Evolutionary conservation across 2,888 invertebrate species (phyloP).

Genomic region (Spodoptera picta): DNA sequence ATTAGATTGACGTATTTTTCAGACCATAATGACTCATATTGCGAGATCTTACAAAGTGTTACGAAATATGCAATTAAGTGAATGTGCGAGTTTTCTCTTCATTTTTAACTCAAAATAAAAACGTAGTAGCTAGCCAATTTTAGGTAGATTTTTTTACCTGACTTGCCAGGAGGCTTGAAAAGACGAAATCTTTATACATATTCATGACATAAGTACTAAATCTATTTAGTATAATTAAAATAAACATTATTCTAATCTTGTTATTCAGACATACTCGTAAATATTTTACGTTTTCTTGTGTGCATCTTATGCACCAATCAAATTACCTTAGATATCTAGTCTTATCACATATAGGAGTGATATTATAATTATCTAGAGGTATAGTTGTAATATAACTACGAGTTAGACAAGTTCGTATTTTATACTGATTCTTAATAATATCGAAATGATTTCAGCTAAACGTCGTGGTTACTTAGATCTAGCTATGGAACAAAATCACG

Average conservation of each 20-base stretch:
- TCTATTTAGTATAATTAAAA: no score
- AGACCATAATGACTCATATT: not conserved
- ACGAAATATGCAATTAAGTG: not conserved
- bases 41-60: not conserved
- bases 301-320: slow-evolving; percentile 9
- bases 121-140: no score
- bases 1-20: not conserved
- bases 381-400: not conserved
- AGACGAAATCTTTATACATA: no score
- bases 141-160: no score
- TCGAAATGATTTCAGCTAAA: slow-evolving; percentile 63
- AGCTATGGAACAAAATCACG: slow-evolving; percentile 66
- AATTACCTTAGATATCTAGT: slow-evolving; percentile 1
- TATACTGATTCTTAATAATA: slow-evolving; percentile 5
- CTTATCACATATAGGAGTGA: slow-evolving; percentile 35
- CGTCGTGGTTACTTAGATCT: slow-evolving; percentile 61
- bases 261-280: no score
- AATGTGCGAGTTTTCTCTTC: not conserved
- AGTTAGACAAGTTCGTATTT: slow-evolving; percentile 10
- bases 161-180: no score
- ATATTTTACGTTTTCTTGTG: not conserved
- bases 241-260: no score
- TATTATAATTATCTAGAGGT: slow-evolving; percentile 20
- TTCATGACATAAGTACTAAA: no score
- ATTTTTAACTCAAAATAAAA: no score